Evolutionary conservation across 2,797 vertebrate genomes (phyloP).

Genomic region (Cryptoprocta ferox): DNA sequence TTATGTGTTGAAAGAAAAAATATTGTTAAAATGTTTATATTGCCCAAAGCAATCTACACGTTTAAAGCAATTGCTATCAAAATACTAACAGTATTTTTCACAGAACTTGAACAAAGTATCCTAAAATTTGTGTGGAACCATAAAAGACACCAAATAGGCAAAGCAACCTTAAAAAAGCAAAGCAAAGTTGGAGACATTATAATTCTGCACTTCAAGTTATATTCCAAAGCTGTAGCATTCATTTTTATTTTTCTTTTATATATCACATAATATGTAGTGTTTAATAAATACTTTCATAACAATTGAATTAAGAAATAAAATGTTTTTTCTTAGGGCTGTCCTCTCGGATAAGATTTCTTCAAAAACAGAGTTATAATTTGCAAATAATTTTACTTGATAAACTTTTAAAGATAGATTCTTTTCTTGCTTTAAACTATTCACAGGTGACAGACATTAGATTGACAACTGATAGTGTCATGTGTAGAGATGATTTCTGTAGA

Average conservation of each 20-base stretch:
- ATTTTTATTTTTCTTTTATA: not conserved
- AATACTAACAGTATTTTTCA: not conserved
- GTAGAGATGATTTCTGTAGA: constrained; percentile 33
- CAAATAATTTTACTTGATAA: not conserved
- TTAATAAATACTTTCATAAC: not conserved
- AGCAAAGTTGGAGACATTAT: not conserved
- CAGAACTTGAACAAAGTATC: not conserved
- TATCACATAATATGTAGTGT: not conserved
- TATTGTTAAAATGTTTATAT: not conserved
- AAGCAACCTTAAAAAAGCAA: not conserved
- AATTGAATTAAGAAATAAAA: not conserved
- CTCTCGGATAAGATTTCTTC: not conserved
- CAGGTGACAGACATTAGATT: not conserved
- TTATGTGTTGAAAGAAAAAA: not conserved
- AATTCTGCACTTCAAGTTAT: not conserved
- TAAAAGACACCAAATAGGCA: not conserved
- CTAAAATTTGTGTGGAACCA: not conserved
- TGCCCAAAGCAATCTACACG: not conserved
- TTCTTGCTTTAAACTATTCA: not conserved
- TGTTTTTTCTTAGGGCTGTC: not conserved
- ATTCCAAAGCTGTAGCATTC: not conserved
- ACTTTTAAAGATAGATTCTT: not conserved
- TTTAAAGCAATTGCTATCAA: not conserved
- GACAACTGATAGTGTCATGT: not conserved
- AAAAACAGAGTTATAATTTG: not conserved